Base-by-base conservation (phyloP, 2,113 vertebrate genomes). In the Poecile atricapillus region DNA sequence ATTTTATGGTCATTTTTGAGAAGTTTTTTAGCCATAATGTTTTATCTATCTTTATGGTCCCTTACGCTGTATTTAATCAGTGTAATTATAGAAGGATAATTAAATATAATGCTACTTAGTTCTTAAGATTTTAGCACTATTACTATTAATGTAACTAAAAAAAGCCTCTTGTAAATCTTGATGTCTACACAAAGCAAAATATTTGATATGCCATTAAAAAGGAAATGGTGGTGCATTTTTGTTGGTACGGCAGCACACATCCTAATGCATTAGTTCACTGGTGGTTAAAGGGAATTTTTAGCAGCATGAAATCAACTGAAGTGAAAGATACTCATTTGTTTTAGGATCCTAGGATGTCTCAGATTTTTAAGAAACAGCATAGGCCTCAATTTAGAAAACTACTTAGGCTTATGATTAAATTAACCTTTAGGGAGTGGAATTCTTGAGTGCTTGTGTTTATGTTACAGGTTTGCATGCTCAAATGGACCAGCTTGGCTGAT, bases 51-150 rank as follows among this genome's bases (percentile, higher is more conserved):
- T 98, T 98, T 98, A 98, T 98, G 92, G 97, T 97, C 95, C 97
- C 97, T 97, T 98, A 97, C 78, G 84, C 97, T 98, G 92, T 98
- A 96, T 97, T 98, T 98, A 98, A 98, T 98, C 98, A 98, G 96
- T 96, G 95, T 98, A 98, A 98, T 98, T 98, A 98, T 96, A 95
- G 95, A 92, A 97, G 96, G 96, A 97, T 98, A 98, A 98, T 98
- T 98, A 98, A 98, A 97, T 98, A 97, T 96, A 97, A 97, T 95
- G 97, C 94, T 97, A 94, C 96, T 97, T 83, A 97, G 92, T 98
- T 97, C 97, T 98, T 97, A 97, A 97, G 96, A 97, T 97, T 97
- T 97, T 98, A 98, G 91, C 87, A 90, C 94, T 97, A 74, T 97
- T 97, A 80, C 94, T 97, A 96, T 94, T 97, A 97, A 91, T 92